Evolutionary conservation across 2,797 vertebrate species (phyloP), one percentile per base, ranked within the genome.

Genomic region (Myotis daubentonii): DNA sequence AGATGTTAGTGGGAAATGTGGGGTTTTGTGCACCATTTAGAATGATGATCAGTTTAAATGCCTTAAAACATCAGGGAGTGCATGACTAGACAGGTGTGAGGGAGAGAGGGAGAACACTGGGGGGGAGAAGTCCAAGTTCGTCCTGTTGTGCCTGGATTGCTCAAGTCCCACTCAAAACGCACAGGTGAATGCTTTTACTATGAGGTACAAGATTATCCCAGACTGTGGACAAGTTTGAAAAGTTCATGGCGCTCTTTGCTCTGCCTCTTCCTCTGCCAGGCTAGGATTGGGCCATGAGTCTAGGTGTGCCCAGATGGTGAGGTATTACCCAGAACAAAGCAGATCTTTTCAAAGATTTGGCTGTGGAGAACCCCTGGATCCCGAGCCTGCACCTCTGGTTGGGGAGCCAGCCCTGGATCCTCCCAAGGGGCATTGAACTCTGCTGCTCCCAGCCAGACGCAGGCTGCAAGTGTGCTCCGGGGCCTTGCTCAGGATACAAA

Each of bases 271-370:
- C 33, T 89, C 44, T 95, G 93, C 82, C 72, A 51, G 60, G 68
- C 79, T 74, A 20, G 66, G 68, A 85, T 89, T 85, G 88, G 76
- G 90, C 78, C 91, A 17, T 19, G 12, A 22, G 72, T 86, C 75
- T 62, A 92, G 90, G 66, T 89, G 70, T 87, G 96, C 81, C 94
- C 93, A 94, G 92, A 94, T 89, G 90, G 92, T 74, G 75, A 94
- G 66, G 44, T 66, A 17, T 85, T 17, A 11, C 60, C 71, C 78
- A 80, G 90, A 93, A 93, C 79, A 87, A 92, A 90, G 84, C 81
- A 83, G 62, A 36, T 90, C 85, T 95, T 86, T 95, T 95, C 53
- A 93, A 95, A 91, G 94, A 81, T 87, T 41, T 83, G 92, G 92
- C 74, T 0, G 2, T 8, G 30, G 66, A 65, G 65, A 88, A 80